A percentile compares a stretch with the other conserved stretches of the same genome.
Evolutionary conservation across 2,113 vertebrate species (phyloP).

Genomic region (Hepsetus odoe): DNA sequence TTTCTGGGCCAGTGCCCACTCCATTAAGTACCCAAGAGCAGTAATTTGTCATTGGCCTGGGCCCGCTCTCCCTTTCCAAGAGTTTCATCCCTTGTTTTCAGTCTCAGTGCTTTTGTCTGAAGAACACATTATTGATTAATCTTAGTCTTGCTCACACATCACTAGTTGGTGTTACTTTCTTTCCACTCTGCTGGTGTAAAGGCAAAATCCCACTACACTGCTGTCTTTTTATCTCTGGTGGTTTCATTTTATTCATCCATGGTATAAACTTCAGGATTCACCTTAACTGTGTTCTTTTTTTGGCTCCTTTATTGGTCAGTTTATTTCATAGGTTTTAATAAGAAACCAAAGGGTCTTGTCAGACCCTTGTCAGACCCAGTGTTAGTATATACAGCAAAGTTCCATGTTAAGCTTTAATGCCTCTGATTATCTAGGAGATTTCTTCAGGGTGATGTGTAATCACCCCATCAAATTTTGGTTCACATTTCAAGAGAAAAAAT

Average conservation of each 20-base stretch:
- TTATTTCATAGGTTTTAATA: no score
- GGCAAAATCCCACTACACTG: neutral
- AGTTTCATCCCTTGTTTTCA: neutral
- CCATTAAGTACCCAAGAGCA: neutral
- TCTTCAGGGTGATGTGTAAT: no score
- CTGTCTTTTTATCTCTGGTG: neutral
- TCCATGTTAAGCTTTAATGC: no score
- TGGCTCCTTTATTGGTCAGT: no score
- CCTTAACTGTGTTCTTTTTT: no score
- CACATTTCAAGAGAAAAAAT: no score
- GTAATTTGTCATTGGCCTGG: conserved; percentile 3
- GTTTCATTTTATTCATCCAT: no score
- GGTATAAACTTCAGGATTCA: no score
- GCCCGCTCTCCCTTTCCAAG: neutral
- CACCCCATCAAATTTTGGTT: neutral
- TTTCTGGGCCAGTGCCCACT: neutral
- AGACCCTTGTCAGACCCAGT: no score
- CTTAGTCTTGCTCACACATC: neutral
- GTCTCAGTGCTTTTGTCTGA: neutral
- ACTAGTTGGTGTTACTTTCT: neutral
- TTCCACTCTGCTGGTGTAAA: neutral
- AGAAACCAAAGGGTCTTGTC: no score
- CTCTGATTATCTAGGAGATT: no score
- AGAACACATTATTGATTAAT: neutral
- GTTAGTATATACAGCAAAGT: no score